Evolutionary conservation across 2,113 vertebrate species (phyloP).

Genomic region (Cheirogaleus medius): DNA sequence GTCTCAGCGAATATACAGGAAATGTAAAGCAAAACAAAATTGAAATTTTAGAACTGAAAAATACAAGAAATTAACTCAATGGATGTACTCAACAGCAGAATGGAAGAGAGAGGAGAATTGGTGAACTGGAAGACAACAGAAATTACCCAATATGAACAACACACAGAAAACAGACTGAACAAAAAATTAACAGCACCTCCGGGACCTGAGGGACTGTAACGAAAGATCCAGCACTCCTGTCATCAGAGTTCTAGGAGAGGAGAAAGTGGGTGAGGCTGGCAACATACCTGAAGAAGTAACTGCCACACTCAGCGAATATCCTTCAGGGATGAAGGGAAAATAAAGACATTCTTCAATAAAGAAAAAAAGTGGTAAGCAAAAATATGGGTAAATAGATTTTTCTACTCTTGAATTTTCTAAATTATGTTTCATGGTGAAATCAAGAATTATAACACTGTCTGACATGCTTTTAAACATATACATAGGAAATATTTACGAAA

Average conservation of each 20-base stretch:
- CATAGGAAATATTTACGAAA: neutral
- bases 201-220: neutral
- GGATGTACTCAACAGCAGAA: neutral
- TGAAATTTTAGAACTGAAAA: slow-evolving; percentile 41
- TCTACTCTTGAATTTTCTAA: neutral
- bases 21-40: neutral
- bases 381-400: neutral
- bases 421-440: neutral
- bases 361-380: neutral
- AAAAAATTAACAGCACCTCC: neutral
- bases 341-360: slow-evolving; percentile 14
- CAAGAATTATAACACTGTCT: neutral
- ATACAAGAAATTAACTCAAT: neutral
- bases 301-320: neutral
- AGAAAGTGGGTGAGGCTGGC: neutral
- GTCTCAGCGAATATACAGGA: neutral
- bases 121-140: neutral
- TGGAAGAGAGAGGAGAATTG: neutral
- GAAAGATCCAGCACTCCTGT: neutral
- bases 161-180: neutral
- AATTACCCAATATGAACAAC: neutral
- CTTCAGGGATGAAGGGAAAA: slow-evolving; percentile 27
- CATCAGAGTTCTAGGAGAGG: neutral
- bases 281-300: neutral
- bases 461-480: neutral